A percentile compares a stretch with the other conserved stretches of the same genome.
Evolutionary conservation across 2,113 vertebrate species (phyloP).

Genomic region (Panthera uncia): DNA sequence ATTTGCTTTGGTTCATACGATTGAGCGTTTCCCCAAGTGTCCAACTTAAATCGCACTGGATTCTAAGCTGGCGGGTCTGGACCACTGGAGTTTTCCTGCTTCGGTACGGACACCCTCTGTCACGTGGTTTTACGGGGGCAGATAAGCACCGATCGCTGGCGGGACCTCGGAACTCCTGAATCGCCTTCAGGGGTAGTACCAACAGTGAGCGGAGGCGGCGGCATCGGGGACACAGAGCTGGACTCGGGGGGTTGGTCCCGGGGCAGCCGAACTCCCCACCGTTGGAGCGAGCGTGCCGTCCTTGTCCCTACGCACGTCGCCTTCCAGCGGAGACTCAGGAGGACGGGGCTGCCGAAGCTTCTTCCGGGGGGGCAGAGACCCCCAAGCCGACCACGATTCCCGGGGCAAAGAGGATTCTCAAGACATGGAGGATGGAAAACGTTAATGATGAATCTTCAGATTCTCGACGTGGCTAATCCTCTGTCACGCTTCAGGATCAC

Average conservation of each 20-base stretch:
- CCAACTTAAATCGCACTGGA: background rate
- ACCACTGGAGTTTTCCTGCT: fast-evolving
- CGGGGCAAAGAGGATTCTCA: background rate
- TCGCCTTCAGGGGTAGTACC: background rate
- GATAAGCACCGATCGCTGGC: fast-evolving
- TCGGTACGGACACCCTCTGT: fast-evolving
- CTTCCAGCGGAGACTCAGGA: background rate
- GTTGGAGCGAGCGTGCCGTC: fast-evolving
- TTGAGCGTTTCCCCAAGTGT: fast-evolving
- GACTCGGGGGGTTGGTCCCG: background rate
- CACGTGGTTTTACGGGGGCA: background rate
- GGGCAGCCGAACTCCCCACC: background rate
- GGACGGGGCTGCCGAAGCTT: no score
- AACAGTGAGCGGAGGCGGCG: background rate
- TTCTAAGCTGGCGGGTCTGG: no score
- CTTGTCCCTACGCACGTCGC: background rate
- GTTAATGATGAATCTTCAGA: background rate
- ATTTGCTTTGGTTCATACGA: background rate
- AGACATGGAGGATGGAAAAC: background rate
- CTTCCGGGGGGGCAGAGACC: background rate
- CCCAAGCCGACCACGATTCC: background rate
- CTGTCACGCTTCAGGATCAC: background rate
- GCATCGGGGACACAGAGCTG: background rate
- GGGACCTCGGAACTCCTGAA: background rate
- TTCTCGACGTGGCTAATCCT: fast-evolving